These are phyloP conservation scores for Timandra comae DNA, from an alignment of 2,888 invertebrate species.

Conservation along the genomic window DNA sequence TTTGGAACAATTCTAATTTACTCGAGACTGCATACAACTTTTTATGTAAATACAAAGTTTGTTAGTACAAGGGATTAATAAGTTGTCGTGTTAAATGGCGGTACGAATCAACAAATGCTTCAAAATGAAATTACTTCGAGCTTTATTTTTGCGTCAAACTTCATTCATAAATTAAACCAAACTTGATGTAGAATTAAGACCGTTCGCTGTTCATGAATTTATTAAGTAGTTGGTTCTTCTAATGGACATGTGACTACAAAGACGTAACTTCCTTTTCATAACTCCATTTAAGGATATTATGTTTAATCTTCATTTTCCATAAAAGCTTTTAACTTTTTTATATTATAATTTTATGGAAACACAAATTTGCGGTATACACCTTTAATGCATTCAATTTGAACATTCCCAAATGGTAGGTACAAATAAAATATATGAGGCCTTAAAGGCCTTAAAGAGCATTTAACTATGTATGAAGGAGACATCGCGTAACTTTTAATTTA, in stretches of 20 bases:
- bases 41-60: conserved; percentile 33
- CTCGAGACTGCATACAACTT: conserved; percentile 39
- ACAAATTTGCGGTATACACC: conserved; percentile 58
- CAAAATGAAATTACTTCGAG: conserved; percentile 3
- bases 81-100: conserved; percentile 18
- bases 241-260: conserved; percentile 10
- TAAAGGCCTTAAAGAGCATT: conserved; percentile 64
- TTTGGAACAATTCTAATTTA: conserved; percentile 29
- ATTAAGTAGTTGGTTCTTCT: too few species aligned
- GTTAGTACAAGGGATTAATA: conserved; percentile 15
- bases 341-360: conserved; percentile 58
- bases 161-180: too few species aligned
- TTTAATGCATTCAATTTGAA: conserved; percentile 64
- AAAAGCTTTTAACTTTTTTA: conserved; percentile 52
- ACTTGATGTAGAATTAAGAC: too few species aligned
- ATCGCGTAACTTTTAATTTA: conserved; percentile 71
- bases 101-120: conserved; percentile 10
- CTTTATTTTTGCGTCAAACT: too few species aligned
- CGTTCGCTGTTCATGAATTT: too few species aligned
- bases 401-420: conserved; percentile 53
- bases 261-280: too few species aligned
- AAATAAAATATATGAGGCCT: conserved; percentile 66
- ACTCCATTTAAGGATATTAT: neutral
- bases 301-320: conserved; percentile 28
- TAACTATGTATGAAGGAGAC: conserved; percentile 72